Base-by-base conservation (phyloP, 2,797 vertebrate genomes). In the Propithecus deckenii region DNA sequence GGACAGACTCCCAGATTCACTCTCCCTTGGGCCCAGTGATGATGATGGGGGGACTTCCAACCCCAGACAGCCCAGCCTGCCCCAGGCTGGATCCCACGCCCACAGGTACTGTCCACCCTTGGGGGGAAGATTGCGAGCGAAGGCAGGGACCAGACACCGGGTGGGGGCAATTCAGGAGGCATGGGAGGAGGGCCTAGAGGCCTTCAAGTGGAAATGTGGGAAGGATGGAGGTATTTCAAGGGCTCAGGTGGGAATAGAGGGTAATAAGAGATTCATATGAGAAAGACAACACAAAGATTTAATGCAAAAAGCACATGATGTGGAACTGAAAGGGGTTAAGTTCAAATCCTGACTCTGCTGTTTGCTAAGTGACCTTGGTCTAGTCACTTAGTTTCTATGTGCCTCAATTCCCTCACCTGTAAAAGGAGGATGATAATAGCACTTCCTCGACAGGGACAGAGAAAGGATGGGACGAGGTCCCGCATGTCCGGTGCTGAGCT, bases 21-120 rank as follows among this genome's bases (percentile, higher is more conserved):
- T 63, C 43, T 96, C 94, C 84, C 67, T 86, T 80, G 75, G 91
- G 17, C 72, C 89, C 48, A 96, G 94, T 63, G 96, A 98, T 74
- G 96, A 98, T 8, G 93, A 97, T 41, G 52, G 41, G 1, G 71
- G 50, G 3, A 13, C 4, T 89, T 41, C 86, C 63, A 83, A 89
- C 61, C 86, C 95, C 93, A 96, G 65, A 69, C 86, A 96, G 65
- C 57, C 86, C 90, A 95, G 20, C 86, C 89, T 84, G n/a, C 25
- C 74, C 43, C 97, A 96, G 23, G 18, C 75, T 94, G 98, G 75
- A 85, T 81, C 89, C 35, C 89, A 96, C 5, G 7, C 65, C 38
- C 74, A 75, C 86, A 98, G 98, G 98, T 98, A 96, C 59, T 38
- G 30, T 94, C 76, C 61, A 71, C 72, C 43, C 2, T 90, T 80